Conservation (phyloP, 2,888 invertebrate genomes). For the Amphipoea oculea region DNA sequence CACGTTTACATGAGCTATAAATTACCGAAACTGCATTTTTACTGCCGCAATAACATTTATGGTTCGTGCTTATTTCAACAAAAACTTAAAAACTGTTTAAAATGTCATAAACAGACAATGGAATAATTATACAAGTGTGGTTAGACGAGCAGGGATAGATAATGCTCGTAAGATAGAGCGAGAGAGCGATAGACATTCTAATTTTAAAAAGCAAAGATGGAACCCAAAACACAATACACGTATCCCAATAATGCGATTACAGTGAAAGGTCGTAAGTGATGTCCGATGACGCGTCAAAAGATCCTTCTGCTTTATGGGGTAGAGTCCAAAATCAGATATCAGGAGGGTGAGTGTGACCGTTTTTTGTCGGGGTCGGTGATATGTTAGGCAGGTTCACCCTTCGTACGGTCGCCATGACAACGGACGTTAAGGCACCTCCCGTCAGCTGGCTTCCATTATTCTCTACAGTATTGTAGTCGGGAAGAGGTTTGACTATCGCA, state of each 20-base stretch:
- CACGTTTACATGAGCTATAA: constrained; percentile 85
- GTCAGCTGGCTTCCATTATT: constrained; percentile 90
- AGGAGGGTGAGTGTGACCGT: constrained; percentile 76
- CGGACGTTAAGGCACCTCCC: constrained; percentile 88
- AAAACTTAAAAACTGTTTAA: constrained; percentile 88
- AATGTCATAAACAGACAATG: constrained; percentile 87
- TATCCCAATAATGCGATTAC: constrained; percentile 83
- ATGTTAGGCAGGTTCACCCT: constrained; percentile 90
- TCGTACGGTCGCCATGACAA: constrained; percentile 87
- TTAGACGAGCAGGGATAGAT: constrained; percentile 75
- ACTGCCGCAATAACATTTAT: constrained; percentile 87
- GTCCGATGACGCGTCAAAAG: constrained; percentile 78
- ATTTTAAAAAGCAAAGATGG: constrained; percentile 91
- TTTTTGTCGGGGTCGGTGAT: constrained; percentile 81
- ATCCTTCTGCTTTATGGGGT: constrained; percentile 79
- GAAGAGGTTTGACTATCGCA: constrained; percentile 78
- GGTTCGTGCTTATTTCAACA: constrained; percentile 86
- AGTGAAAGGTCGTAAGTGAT: constrained; percentile 81
- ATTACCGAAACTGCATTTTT: constrained; percentile 88
- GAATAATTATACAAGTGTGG: constrained; percentile 86
- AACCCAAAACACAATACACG: constrained; percentile 89
- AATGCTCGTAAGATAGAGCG: constrained; percentile 73
- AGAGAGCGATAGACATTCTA: constrained; percentile 84
- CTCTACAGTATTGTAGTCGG: constrained; percentile 82
- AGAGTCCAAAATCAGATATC: constrained; percentile 83